Percentiles rank a stretch among this genome's conserved stretches.
Conservation (phyloP, 2,113 vertebrate species). For the Actenoides lindsayi region DNA sequence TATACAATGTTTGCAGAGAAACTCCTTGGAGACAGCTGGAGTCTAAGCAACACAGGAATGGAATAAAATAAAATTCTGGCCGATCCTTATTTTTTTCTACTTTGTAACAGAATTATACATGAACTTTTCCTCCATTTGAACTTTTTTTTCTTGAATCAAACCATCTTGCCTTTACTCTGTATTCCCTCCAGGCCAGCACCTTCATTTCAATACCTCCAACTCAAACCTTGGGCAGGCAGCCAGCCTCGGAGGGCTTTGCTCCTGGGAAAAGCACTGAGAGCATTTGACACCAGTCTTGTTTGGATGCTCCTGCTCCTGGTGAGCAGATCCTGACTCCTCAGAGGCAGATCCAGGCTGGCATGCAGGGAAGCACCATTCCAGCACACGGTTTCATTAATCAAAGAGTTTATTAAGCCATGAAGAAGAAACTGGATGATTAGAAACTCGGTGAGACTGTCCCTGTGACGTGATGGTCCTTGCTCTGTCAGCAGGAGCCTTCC, state of each 20-base stretch:
- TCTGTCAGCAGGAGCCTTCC: background rate
- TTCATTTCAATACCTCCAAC: background rate
- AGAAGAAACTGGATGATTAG: background rate
- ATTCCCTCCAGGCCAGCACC: background rate
- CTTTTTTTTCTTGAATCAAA: background rate
- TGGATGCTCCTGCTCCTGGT: background rate
- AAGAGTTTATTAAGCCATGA: background rate
- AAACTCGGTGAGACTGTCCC: background rate
- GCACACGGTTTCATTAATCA: background rate
- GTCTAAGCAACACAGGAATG: background rate
- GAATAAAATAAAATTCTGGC: background rate
- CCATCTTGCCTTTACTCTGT: background rate
- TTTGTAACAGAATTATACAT: slow-evolving; percentile 9
- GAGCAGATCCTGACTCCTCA: background rate
- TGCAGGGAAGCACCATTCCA: background rate
- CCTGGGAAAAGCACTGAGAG: background rate
- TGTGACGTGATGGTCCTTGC: background rate
- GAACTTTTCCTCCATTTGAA: background rate
- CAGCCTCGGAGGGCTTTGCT: background rate
- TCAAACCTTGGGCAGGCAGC: background rate
- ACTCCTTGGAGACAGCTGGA: background rate
- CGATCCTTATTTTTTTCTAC: background rate
- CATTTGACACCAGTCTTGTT: rapidly evolving
- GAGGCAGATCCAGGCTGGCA: background rate
- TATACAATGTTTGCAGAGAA: background rate